These are phyloP conservation scores for Triplophysa tibetana DNA, from an alignment of 2,113 vertebrate species.

Conservation along the genomic window DNA sequence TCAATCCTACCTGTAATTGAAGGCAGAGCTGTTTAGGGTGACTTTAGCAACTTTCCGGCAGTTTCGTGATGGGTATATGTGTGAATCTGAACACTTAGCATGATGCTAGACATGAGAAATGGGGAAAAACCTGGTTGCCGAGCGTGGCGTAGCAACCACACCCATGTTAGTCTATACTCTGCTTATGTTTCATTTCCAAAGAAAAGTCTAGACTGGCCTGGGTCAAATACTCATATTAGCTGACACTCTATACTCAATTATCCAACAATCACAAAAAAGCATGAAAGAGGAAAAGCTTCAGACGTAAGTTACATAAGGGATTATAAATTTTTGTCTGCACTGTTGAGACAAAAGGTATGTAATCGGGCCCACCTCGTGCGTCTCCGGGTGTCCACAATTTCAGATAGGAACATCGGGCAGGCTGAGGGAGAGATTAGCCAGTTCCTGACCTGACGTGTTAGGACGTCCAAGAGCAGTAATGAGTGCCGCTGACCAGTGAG, in stretches of 20 bases:
- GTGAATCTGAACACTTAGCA: constrained; percentile 52
- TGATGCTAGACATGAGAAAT: constrained; percentile 25
- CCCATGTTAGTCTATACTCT: constrained; percentile 55
- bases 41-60: constrained; percentile 29
- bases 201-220: constrained; percentile 62
- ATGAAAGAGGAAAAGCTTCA: constrained; percentile 54
- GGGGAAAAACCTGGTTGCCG: background rate
- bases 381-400: constrained; percentile 21
- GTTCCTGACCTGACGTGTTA: constrained; percentile 50
- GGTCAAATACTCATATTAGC: constrained; percentile 59
- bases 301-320: constrained; percentile 53
- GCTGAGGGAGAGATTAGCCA: constrained; percentile 49
- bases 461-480: constrained; percentile 46
- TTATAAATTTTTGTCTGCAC: constrained; percentile 51
- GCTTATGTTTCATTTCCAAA: constrained; percentile 65
- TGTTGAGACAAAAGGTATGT: constrained; percentile 48
- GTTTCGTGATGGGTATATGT: constrained; percentile 43
- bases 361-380: constrained; percentile 40
- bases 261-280: constrained; percentile 57
- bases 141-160: constrained; percentile 51
- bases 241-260: constrained; percentile 56
- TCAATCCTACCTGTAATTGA: constrained; percentile 46
- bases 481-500: constrained; percentile 49
- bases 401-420: constrained; percentile 37
- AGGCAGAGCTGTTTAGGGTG: constrained; percentile 31